Evolutionary conservation across 2,888 invertebrate genomes (phyloP), one percentile per base, ranked within the genome.

Genomic region (Hydrotaea cyrtoneurina): DNA sequence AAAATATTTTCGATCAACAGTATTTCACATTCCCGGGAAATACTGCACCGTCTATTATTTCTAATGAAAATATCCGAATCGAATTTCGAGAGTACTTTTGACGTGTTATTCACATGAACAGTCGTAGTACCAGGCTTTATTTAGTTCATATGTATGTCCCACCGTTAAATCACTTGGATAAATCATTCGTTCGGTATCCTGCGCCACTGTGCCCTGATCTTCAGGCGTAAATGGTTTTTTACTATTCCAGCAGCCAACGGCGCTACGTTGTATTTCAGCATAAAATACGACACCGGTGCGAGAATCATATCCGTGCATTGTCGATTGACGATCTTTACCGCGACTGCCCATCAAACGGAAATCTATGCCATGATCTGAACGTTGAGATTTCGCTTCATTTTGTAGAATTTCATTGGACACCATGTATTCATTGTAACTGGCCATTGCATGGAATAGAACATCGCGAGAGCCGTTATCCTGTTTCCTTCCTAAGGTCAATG

Each of bases 391-490:
- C 0, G 93, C 92, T 87, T 93, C 93, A 91, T 95, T 92, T 89
- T 94, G 92, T 26, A 96, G 87, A 4, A 95, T 92, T 39, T 93
- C 93, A 0, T 96, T 96, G 19, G 95, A 94, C 0, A 96, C 96
- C 0, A 93, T 91, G 89, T 96, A 96, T 92, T 96, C 95, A 78
- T 95, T 94, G 11, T 93, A 94, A 87, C 96, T 92, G 62, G 96
- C 94, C 94, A 97, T 94, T 0, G 97, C 94, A 89, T 97, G 97
- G 93, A 97, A 97, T 92, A 95, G 96, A 0, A 95, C 94, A 0
- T 93, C 93, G 72, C 95, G 94, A 88, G 93, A 94, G 15, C 94
- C 94, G 86, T 95, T 93, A 0, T 88, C 43, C 0, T 92, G 90
- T 0, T 92, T 89, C 0, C 93, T 93, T 0, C 95, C 94, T 13